phyloP scores from a whole-genome alignment of 2,888 invertebrate species.

The Stratiomys singularior region DNA sequence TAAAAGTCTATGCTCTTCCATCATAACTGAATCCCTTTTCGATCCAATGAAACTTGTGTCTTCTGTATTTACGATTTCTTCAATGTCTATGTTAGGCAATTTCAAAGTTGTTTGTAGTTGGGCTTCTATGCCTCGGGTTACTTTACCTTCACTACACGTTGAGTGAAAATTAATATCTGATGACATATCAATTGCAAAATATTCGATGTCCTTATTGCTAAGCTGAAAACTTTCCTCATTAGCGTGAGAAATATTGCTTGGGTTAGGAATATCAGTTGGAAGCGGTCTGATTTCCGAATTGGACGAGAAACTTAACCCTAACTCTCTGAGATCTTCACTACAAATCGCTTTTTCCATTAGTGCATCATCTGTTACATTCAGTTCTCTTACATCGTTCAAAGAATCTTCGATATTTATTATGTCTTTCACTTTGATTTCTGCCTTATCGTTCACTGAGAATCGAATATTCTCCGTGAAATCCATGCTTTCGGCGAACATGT shows the following conservation, averaged over 20 bases:
- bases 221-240: neutral
- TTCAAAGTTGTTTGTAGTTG: neutral
- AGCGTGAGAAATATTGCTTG: neutral
- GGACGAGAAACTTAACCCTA: constrained; percentile 4
- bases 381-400: neutral
- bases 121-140: neutral
- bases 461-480: constrained; percentile 19
- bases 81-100: neutral
- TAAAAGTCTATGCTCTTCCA: neutral
- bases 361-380: neutral
- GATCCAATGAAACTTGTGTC: constrained; percentile 59
- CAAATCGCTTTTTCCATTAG: constrained; percentile 26
- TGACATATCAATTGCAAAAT: neutral
- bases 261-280: neutral
- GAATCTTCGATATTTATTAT: constrained; percentile 34
- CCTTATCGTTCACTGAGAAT: neutral
- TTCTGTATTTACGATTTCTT: constrained; percentile 55
- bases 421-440: neutral
- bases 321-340: constrained; percentile 7
- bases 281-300: neutral
- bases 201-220: neutral
- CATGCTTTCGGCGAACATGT: constrained; percentile 26
- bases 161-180: constrained; percentile 6
- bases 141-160: neutral
- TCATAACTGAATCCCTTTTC: constrained; percentile 34